These are phyloP conservation scores for Euleptes europaea DNA, from an alignment of 2,113 vertebrate genomes.

Conservation along the genomic window DNA sequence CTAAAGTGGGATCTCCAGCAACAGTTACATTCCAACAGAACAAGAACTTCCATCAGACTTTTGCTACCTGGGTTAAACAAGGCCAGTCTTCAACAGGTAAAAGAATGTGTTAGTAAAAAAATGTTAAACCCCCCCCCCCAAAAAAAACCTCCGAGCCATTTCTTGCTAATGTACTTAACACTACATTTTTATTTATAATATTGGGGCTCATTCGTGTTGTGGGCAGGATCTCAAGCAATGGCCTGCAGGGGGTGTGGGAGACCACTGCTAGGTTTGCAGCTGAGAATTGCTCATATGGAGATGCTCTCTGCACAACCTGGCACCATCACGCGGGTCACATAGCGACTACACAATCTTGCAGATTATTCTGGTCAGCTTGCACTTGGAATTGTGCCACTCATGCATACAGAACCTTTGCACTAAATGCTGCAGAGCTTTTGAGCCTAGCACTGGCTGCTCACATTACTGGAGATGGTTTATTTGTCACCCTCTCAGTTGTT, in stretches of 20 bases:
- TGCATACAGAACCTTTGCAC: neutral
- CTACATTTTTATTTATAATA: slow-evolving; percentile 9
- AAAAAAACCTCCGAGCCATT: neutral
- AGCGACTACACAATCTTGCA: neutral
- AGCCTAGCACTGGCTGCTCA: neutral
- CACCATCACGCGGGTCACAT: neutral
- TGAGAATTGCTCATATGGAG: neutral
- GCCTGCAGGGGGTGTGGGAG: neutral
- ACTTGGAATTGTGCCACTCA: neutral
- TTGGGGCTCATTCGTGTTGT: neutral
- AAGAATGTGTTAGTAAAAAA: neutral
- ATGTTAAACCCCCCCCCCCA: no score
- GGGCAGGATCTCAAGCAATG: neutral
- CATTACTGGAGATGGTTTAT: neutral
- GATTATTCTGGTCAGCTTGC: neutral
- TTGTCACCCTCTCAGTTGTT: neutral
- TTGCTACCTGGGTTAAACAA: slow-evolving; percentile 98
- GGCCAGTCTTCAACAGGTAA: slow-evolving; percentile 91
- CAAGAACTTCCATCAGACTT: slow-evolving; percentile 98
- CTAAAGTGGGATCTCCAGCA: slow-evolving; percentile 89
- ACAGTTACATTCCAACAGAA: slow-evolving; percentile 94
- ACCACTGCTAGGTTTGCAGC: neutral
- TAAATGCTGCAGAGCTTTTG: neutral
- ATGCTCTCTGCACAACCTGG: neutral
- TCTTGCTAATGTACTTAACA: neutral